Percentiles rank a stretch among this genome's conserved stretches.
These are phyloP conservation scores for Tinea pellionella DNA, from an alignment of 2,888 invertebrate genomes.

Conservation along the genomic window DNA sequence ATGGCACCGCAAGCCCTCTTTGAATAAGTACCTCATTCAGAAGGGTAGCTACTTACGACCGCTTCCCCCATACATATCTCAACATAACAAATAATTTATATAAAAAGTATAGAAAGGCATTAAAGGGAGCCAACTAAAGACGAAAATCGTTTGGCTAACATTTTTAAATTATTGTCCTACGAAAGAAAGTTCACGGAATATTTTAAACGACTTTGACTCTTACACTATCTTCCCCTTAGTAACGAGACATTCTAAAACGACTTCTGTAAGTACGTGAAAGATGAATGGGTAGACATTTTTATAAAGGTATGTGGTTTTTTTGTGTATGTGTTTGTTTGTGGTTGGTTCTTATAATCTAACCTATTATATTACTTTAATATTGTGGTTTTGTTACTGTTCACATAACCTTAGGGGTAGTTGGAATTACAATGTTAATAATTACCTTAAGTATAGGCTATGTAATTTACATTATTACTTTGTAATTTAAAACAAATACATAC, in stretches of 20 bases:
- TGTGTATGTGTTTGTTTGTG: conserved; percentile 51
- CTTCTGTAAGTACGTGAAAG: conserved; percentile 59
- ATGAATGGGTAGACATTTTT: conserved; percentile 66
- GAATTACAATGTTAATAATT: neutral
- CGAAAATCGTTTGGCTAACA: conserved; percentile 24
- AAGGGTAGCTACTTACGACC: conserved; percentile 31
- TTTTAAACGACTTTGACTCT: conserved; percentile 47
- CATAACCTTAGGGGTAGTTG: conserved; percentile 1
- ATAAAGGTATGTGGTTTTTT: conserved; percentile 62
- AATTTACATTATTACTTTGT: neutral
- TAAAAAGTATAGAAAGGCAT: conserved; percentile 30
- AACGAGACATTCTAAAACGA: conserved; percentile 66
- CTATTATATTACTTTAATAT: conserved; percentile 31
- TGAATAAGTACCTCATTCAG: conserved; percentile 25
- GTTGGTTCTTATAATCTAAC: conserved; percentile 54
- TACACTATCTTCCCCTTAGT: conserved; percentile 53
- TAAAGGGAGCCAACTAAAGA: conserved; percentile 21
- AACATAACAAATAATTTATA: conserved; percentile 47
- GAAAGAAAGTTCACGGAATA: conserved; percentile 26
- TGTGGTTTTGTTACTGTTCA: conserved; percentile 12
- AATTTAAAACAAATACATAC: neutral
- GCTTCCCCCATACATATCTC: conserved; percentile 39
- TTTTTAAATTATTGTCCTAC: conserved; percentile 21
- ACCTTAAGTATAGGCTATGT: neutral
- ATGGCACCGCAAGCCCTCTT: conserved; percentile 22